Conservation (phyloP, 2,888 invertebrate species). For the Diplazon laetatorius region DNA sequence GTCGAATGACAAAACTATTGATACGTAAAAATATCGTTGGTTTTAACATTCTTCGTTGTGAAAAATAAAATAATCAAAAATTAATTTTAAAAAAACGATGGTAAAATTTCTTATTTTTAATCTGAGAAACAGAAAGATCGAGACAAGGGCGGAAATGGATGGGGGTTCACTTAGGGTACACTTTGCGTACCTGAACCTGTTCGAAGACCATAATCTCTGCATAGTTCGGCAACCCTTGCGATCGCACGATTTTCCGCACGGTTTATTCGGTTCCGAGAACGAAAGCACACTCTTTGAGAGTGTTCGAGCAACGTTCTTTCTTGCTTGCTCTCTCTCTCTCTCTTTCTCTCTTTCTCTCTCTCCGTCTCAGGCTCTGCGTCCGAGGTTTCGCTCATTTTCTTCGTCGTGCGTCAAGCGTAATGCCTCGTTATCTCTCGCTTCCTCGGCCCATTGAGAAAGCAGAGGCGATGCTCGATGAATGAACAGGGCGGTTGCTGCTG, state of each 20-base stretch:
- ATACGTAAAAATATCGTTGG: no score
- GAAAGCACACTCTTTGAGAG: slow-evolving; percentile 50
- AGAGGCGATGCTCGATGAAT: slow-evolving; percentile 62
- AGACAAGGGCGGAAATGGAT: neutral
- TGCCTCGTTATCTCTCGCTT: slow-evolving; percentile 35
- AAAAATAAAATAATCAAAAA: no score
- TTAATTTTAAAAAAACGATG: no score
- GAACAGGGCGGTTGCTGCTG: slow-evolving; percentile 51
- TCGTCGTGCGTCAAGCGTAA: no score
- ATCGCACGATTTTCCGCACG: slow-evolving; percentile 55
- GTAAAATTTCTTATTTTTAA: no score
- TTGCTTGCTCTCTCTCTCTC: neutral
- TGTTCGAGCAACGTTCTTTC: neutral
- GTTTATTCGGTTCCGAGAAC: slow-evolving; percentile 59
- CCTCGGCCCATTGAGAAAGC: slow-evolving; percentile 59
- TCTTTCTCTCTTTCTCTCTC: slow-evolving; percentile 26
- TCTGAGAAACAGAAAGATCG: neutral
- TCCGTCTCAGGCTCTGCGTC: slow-evolving; percentile 33
- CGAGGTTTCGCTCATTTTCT: no score
- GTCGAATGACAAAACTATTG: no score
- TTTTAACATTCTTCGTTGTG: no score
- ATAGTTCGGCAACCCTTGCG: slow-evolving; percentile 40
- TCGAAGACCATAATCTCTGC: slow-evolving; percentile 50
- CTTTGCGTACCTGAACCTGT: slow-evolving; percentile 61
- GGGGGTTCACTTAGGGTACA: neutral